Conservation (phyloP, 2,113 vertebrate species). For the Plectropomus leopardus region DNA sequence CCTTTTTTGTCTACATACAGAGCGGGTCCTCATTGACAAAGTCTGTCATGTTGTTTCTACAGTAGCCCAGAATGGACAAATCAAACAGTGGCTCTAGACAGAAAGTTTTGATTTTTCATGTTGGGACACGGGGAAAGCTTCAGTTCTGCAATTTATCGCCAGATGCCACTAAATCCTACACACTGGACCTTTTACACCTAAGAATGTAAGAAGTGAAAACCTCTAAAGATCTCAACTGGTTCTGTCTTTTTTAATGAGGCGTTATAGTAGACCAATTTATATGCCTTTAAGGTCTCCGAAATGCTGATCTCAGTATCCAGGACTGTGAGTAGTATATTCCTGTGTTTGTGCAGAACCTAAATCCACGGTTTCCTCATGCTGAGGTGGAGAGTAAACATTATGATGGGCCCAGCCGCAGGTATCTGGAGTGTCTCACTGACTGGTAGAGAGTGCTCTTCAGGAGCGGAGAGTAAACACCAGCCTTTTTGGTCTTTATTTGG, state of each 20-base stretch:
- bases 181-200: background rate
- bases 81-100: too few relatives aligned
- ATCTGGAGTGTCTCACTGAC: constrained; percentile 74
- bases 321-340: constrained; percentile 51
- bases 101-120: too few relatives aligned
- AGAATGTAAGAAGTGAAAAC: too few relatives aligned
- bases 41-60: too few relatives aligned
- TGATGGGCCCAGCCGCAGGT: constrained; percentile 64
- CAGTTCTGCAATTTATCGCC: too few relatives aligned
- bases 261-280: background rate
- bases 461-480: constrained; percentile 66
- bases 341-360: constrained; percentile 76
- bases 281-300: constrained; percentile 14
- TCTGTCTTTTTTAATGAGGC: background rate
- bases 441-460: constrained; percentile 56
- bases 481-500: constrained; percentile 80
- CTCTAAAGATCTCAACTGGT: background rate
- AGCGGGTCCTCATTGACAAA: too few relatives aligned
- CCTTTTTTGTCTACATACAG: too few relatives aligned
- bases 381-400: constrained; percentile 72
- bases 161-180: too few relatives aligned
- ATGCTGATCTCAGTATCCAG: constrained; percentile 41
- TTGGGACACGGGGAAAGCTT: too few relatives aligned
- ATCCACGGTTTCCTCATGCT: constrained; percentile 65
- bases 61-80: too few relatives aligned